These are phyloP conservation scores for Idaea aversata DNA, from an alignment of 2,888 invertebrate genomes.

Conservation along the genomic window DNA sequence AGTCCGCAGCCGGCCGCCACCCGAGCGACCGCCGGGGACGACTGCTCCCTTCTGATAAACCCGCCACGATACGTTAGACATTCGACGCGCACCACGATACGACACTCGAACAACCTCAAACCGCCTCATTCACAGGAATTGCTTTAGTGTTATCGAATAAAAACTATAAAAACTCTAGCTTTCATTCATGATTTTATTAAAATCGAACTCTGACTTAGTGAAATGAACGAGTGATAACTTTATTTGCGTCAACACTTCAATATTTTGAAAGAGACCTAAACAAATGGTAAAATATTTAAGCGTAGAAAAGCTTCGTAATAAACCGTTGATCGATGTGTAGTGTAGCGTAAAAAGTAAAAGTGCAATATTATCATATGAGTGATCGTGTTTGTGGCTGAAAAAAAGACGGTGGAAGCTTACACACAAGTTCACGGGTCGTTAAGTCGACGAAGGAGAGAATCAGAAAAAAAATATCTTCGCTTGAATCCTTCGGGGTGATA, in stretches of 20 bases:
- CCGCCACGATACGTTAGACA: constrained; percentile 58
- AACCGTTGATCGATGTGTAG: constrained; percentile 35
- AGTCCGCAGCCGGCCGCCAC: constrained; percentile 73
- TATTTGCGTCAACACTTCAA: constrained; percentile 32
- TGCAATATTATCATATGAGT: constrained; percentile 49
- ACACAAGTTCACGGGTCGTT: constrained; percentile 74
- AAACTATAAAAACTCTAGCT: constrained; percentile 44
- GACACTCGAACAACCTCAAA: constrained; percentile 66
- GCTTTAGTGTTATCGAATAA: constrained; percentile 52
- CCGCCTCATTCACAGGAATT: constrained; percentile 64
- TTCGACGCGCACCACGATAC: constrained; percentile 56
- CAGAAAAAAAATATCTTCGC: constrained; percentile 60
- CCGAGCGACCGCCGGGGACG: constrained; percentile 64
- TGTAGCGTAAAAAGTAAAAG: constrained; percentile 39
- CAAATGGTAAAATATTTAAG: neutral
- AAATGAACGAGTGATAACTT: constrained; percentile 42
- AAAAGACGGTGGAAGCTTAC: constrained; percentile 57
- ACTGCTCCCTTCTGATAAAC: constrained; percentile 29
- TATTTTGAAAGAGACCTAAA: constrained; percentile 3
- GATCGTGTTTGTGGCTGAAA: constrained; percentile 70
- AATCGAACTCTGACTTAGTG: constrained; percentile 28
- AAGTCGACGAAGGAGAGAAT: constrained; percentile 60
- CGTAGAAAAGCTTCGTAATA: neutral
- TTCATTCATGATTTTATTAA: constrained; percentile 21
- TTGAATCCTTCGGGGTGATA: constrained; percentile 71